Evolutionary conservation across 2,113 vertebrate genomes (phyloP).

Genomic region (Holacanthus passer): DNA sequence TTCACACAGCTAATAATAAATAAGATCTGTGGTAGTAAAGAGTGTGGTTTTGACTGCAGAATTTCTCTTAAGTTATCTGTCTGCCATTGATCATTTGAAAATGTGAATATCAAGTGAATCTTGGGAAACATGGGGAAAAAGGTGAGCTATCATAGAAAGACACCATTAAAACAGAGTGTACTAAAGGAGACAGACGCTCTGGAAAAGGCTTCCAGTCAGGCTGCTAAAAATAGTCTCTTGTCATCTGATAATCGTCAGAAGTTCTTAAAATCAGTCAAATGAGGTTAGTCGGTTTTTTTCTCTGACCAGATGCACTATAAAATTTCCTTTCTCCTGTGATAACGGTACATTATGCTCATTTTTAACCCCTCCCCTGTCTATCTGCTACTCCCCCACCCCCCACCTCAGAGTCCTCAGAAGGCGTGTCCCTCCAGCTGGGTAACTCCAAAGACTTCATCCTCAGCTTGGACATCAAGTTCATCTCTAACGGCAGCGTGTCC

Average conservation of each 20-base stretch:
- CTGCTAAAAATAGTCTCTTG: conserved; percentile 56
- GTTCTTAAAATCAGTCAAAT: conserved; percentile 30
- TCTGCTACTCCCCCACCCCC: conserved; percentile 14
- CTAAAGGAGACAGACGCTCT: conserved; percentile 14
- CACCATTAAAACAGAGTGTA: conserved; percentile 11
- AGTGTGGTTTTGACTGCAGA: conserved; percentile 17
- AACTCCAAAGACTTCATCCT: conserved; percentile 96
- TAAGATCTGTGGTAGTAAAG: conserved; percentile 1
- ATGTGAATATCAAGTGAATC: conserved; percentile 18
- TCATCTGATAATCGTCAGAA: conserved; percentile 8
- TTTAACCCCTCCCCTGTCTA: neutral
- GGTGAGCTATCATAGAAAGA: conserved; percentile 8
- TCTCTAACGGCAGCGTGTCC: conserved; percentile 92
- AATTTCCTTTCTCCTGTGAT: neutral
- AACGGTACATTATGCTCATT: neutral
- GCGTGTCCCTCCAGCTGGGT: conserved; percentile 90
- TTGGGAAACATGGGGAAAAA: neutral
- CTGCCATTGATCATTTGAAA: conserved; percentile 35
- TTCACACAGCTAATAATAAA: conserved; percentile 29
- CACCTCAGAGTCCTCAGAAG: conserved; percentile 90
- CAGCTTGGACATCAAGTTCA: conserved; percentile 93
- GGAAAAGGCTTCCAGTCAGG: conserved; percentile 28
- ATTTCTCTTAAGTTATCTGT: conserved; percentile 10
- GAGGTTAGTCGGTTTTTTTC: conserved; percentile 4
- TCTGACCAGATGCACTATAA: neutral